Conservation (phyloP, 2,113 vertebrate species). For the Leiothrix lutea region DNA sequence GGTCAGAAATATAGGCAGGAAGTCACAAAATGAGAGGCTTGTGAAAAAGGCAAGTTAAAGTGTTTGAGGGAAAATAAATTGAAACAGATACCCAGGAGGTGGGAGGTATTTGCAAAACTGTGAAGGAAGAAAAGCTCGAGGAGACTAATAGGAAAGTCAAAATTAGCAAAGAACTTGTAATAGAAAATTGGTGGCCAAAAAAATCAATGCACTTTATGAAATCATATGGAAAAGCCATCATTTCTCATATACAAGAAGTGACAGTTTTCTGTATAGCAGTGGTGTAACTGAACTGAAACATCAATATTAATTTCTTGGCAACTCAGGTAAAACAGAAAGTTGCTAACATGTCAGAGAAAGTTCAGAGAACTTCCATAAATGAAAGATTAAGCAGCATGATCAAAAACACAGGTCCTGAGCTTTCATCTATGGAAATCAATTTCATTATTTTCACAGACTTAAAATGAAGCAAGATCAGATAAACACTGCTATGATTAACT, state of each 20-base stretch:
- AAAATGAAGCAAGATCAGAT: background rate
- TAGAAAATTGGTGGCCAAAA: background rate
- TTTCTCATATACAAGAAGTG: background rate
- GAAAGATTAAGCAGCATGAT: background rate
- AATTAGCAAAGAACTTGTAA: background rate
- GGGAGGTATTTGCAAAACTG: background rate
- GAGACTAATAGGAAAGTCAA: background rate
- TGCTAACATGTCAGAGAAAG: background rate
- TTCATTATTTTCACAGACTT: background rate
- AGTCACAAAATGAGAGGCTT: slow-evolving; percentile 37
- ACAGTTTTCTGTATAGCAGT: background rate
- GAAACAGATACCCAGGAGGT: slow-evolving; percentile 18
- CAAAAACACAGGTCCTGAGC: background rate
- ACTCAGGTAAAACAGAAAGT: background rate
- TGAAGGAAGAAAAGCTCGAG: background rate
- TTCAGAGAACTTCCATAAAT: background rate
- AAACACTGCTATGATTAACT: background rate
- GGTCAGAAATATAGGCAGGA: slow-evolving; percentile 43
- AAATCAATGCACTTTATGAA: background rate
- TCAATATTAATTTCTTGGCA: background rate
- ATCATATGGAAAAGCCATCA: background rate
- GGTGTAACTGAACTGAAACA: background rate
- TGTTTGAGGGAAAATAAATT: slow-evolving; percentile 38
- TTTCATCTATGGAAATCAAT: background rate
- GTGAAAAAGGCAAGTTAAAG: slow-evolving; percentile 3